Percentiles rank a stretch among this genome's conserved stretches.
Evolutionary conservation across 2,797 vertebrate genomes (phyloP).

Genomic region (Hippoglossus hippoglossus): DNA sequence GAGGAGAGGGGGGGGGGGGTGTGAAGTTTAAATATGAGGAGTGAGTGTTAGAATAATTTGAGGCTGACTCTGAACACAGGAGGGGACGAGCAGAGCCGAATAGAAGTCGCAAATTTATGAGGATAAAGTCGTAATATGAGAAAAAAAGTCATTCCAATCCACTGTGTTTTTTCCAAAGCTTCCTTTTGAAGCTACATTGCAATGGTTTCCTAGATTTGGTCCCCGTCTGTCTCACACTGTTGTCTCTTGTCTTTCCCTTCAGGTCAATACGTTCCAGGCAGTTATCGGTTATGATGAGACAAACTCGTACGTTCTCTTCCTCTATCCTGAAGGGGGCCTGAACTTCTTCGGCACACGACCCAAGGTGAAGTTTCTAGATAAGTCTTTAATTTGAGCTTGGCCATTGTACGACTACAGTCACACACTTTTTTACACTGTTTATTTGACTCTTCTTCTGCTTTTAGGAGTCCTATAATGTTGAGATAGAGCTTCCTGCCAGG

Average conservation of each 20-base stretch:
- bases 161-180: no score
- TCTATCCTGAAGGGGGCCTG: constrained; percentile 91
- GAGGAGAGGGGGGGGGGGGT: constrained; percentile 36
- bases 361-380: constrained; percentile 77
- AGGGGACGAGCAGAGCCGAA: constrained; percentile 8
- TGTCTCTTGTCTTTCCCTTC: constrained; percentile 24
- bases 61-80: constrained; percentile 1
- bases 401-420: not conserved
- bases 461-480: constrained; percentile 91
- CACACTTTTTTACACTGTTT: not conserved
- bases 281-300: constrained; percentile 89
- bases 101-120: no score
- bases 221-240: not conserved
- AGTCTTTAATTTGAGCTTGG: not conserved
- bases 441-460: not conserved
- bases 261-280: constrained; percentile 96
- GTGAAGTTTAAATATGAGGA: constrained; percentile 70
- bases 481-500: constrained; percentile 92
- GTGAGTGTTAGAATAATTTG: constrained; percentile 52
- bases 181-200: no score
- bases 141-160: no score
- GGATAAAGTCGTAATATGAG: no score
- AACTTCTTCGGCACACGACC: constrained; percentile 93
- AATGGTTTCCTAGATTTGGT: not conserved
- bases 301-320: constrained; percentile 90